These are phyloP conservation scores for Cyphomyrus discorhynchus DNA, from an alignment of 2,113 vertebrate species.

Conservation along the genomic window DNA sequence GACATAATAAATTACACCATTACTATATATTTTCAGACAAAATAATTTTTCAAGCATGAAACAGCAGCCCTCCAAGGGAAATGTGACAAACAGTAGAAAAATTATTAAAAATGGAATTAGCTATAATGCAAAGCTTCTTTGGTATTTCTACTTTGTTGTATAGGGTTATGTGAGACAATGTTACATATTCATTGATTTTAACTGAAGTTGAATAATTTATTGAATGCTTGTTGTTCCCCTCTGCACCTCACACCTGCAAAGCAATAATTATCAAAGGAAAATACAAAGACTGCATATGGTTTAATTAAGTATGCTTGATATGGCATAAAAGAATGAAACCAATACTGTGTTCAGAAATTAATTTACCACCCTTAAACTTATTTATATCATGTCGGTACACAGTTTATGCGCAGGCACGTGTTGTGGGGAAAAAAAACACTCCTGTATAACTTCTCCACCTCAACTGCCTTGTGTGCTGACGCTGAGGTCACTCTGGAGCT, in stretches of 20 bases:
- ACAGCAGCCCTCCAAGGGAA: not conserved
- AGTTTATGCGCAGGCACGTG: not conserved
- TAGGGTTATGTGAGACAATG: not conserved
- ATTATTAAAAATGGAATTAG: not conserved
- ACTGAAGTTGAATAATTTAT: not conserved
- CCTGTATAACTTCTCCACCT: not conserved
- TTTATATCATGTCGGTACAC: not conserved
- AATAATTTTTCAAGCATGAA: not conserved
- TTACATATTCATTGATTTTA: not conserved
- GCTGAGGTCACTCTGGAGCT: slow-evolving; percentile 51
- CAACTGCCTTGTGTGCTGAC: not conserved
- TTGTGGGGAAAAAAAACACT: not conserved
- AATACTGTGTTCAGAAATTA: not conserved
- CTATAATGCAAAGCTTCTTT: not conserved
- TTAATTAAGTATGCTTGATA: not conserved
- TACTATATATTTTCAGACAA: not conserved
- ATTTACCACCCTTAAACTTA: not conserved
- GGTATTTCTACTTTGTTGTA: not conserved
- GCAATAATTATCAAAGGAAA: not conserved
- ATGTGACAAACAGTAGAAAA: not conserved
- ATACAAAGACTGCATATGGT: not conserved
- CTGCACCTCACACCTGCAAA: not conserved
- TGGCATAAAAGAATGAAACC: not conserved
- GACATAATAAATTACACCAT: not conserved
- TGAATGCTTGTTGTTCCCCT: not conserved